Conservation (phyloP, 2,888 invertebrate species). For the Dendrolimus houi region DNA sequence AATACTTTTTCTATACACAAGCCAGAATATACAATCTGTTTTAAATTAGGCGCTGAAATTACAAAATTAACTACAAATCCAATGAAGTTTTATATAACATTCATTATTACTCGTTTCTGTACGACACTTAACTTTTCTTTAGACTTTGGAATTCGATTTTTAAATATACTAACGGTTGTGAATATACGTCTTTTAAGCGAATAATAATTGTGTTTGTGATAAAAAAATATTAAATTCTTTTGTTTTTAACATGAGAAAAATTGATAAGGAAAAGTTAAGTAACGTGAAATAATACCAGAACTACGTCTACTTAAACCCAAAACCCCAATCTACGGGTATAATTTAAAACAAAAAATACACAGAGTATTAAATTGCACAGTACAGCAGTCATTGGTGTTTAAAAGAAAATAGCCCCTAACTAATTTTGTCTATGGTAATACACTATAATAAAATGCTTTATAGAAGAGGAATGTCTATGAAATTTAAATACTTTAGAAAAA, state of each 20-base stretch:
- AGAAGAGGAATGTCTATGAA: conserved; percentile 18
- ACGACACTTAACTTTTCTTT: too few species aligned
- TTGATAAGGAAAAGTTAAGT: neutral
- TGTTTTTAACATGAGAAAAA: too few species aligned
- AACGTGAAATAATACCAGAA: conserved; percentile 6
- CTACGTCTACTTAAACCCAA: conserved; percentile 30
- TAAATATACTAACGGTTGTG: too few species aligned
- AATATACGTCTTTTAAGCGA: too few species aligned
- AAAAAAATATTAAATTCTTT: too few species aligned
- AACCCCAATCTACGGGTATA: conserved; percentile 40
- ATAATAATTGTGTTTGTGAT: too few species aligned
- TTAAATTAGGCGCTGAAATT: neutral
- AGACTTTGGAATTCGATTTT: too few species aligned
- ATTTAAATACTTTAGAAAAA: conserved; percentile 6
- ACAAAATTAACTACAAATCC: conserved; percentile 1
- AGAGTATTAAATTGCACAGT: conserved; percentile 17
- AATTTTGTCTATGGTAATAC: conserved; percentile 28
- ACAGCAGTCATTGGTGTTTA: conserved; percentile 14
- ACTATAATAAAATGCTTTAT: conserved; percentile 31
- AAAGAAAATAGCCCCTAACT: conserved; percentile 57
- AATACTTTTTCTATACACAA: neutral
- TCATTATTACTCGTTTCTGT: neutral
- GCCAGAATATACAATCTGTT: neutral
- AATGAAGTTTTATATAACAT: neutral
- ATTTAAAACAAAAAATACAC: conserved; percentile 17